These are phyloP conservation scores for Callaeas wilsoni DNA, from an alignment of 2,113 vertebrate species.

Conservation along the genomic window DNA sequence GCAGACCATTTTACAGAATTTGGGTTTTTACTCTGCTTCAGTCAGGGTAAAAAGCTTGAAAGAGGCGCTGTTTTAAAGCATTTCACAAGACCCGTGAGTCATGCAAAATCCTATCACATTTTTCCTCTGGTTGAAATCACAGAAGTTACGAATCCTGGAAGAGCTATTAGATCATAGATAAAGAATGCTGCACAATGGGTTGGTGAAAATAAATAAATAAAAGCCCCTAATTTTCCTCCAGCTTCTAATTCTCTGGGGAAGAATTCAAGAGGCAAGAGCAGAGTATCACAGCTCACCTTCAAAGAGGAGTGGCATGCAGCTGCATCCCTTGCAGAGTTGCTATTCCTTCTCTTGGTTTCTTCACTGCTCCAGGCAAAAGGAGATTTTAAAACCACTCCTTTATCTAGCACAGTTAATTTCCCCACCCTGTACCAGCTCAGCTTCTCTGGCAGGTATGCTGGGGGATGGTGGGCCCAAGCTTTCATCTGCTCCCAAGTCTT, in stretches of 20 bases:
- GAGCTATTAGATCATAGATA: slow-evolving; percentile 19
- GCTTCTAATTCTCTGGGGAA: background rate
- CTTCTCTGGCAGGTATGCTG: background rate
- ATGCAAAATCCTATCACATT: background rate
- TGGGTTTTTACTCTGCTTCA: background rate
- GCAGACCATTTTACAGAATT: background rate
- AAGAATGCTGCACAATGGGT: background rate
- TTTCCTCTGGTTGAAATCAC: background rate
- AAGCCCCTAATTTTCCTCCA: background rate
- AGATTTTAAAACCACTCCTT: slow-evolving; percentile 33
- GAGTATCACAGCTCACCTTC: background rate
- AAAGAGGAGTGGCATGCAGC: slow-evolving; percentile 5
- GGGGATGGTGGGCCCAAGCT: background rate
- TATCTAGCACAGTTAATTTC: slow-evolving; percentile 30
- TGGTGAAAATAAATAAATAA: background rate
- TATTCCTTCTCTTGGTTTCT: slow-evolving; percentile 10
- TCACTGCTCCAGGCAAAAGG: background rate
- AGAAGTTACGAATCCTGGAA: background rate
- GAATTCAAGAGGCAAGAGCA: background rate
- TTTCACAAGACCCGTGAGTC: slow-evolving; percentile 20
- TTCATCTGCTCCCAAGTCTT: slow-evolving; percentile 32
- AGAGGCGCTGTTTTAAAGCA: background rate
- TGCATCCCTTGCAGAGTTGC: background rate
- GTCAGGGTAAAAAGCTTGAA: background rate
- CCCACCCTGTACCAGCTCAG: slow-evolving; percentile 28